Base-by-base conservation (phyloP, 2,797 vertebrate genomes). In the Lacerta viridis region DNA sequence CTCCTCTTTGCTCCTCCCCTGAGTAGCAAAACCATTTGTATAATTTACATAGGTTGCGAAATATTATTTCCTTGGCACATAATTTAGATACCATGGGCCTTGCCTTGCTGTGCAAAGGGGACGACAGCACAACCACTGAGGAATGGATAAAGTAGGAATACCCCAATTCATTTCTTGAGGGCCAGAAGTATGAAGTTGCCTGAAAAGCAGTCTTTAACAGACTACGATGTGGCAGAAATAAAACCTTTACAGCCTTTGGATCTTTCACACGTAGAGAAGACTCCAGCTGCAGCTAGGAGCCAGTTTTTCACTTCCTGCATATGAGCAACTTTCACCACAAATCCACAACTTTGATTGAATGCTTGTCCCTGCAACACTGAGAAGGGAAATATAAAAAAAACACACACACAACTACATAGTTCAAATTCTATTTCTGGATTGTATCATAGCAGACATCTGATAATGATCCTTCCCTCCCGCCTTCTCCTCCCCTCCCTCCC, bases 371-470 rank as follows among this genome's bases (percentile, higher is more conserved):
- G 50, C 15, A 87, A 50, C 71, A 20, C 0, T 4, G 75, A 33
- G 29, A 27, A 43, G 36, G 33, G 20, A 72, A 46, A 25, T 17
- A 20, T 36, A 25, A 10, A 11, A 25, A 17, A 61, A 80, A 33
- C 33, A 33, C 33, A 33, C 33, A 66, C 80, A 85, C 13, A 55
- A 55, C 36, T 17, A 20, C 64, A 50, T 71, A 46, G 64, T 90
- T 90, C 72, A 92, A 75, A 46, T 76, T 92, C 87, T 84, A 68
- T 80, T 91, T 85, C 79, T 75, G 89, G 92, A 83, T 71, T 81
- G 0, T 0, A 20, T 5, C 74, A 74, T 84, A 88, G 88, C 61
- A 93, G 91, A 86, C 90, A 91, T 81, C 91, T 76, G 91, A 43
- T 55, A 66, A 75, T 0, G 10, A 84, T 66, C 77, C n/a, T 85